A percentile compares a stretch with the other conserved stretches of the same genome.
Conservation (phyloP, 2,797 vertebrate species). For the Cirrhinus molitorella region DNA sequence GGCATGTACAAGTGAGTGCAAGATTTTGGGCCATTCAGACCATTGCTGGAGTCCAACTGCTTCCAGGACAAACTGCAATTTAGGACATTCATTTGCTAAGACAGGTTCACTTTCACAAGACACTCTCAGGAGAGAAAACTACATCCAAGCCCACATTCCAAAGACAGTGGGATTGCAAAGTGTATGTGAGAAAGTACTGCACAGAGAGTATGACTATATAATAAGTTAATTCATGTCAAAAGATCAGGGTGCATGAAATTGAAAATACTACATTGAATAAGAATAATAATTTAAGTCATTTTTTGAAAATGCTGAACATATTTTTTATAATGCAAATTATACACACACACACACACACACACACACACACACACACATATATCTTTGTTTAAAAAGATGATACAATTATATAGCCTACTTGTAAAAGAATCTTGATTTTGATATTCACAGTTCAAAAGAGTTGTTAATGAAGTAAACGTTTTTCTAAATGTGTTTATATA, state of each 20-base stretch:
- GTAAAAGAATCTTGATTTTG: slow-evolving; percentile 76
- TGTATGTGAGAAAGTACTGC: slow-evolving; percentile 94
- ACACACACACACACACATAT: too few species aligned
- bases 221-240: slow-evolving; percentile 84
- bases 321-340: slow-evolving; percentile 76
- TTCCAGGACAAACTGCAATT: slow-evolving; percentile 79
- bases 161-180: slow-evolving; percentile 95
- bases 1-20: slow-evolving; percentile 97
- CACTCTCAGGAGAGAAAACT: slow-evolving; percentile 89
- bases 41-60: slow-evolving; percentile 97
- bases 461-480: neutral
- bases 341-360: too few species aligned
- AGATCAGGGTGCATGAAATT: slow-evolving; percentile 86
- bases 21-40: slow-evolving; percentile 96
- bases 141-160: slow-evolving; percentile 93
- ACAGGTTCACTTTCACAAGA: slow-evolving; percentile 91
- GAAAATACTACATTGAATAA: slow-evolving; percentile 84
- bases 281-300: slow-evolving; percentile 74
- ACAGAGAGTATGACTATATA: slow-evolving; percentile 90
- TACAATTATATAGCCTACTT: slow-evolving; percentile 69
- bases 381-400: too few species aligned
- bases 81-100: slow-evolving; percentile 86
- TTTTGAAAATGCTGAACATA: slow-evolving; percentile 82
- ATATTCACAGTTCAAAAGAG: neutral
- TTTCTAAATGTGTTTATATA: neutral